Evolutionary conservation across 2,888 invertebrate species (phyloP).

Genomic region (Drosophila parthenogenetica): DNA sequence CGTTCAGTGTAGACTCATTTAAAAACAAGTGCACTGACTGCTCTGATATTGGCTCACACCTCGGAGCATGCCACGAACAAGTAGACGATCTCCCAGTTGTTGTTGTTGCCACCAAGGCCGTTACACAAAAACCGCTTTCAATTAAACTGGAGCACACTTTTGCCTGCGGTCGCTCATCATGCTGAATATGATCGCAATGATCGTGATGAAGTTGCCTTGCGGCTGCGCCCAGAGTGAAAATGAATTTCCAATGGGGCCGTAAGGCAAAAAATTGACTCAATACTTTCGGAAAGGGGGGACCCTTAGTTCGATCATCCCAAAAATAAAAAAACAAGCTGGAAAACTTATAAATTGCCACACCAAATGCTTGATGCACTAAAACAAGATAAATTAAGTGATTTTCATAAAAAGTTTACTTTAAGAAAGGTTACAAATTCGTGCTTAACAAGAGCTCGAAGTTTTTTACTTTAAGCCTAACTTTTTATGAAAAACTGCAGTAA

Average conservation of each 20-base stretch:
- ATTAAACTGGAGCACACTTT: conserved; percentile 83
- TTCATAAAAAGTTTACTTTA: too few relatives aligned
- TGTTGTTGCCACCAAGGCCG: conserved; percentile 64
- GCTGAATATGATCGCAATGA: conserved; percentile 27
- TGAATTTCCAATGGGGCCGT: conserved; percentile 68
- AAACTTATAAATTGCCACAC: not conserved
- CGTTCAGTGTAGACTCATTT: conserved; percentile 3
- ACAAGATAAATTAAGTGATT: too few relatives aligned
- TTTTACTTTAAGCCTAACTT: too few relatives aligned
- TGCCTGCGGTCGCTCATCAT: conserved; percentile 74
- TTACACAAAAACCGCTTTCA: conserved; percentile 80
- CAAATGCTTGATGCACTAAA: not conserved
- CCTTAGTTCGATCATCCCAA: conserved; percentile 46
- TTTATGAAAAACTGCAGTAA: too few relatives aligned
- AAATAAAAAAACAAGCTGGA: conserved; percentile 6
- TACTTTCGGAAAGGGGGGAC: conserved; percentile 3
- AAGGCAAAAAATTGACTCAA: conserved; percentile 36
- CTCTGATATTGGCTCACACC: conserved; percentile 28
- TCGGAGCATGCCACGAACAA: conserved; percentile 26
- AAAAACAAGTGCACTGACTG: conserved; percentile 34
- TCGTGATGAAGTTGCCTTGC: conserved; percentile 51
- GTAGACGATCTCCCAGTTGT: conserved; percentile 9
- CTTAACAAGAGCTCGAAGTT: too few relatives aligned
- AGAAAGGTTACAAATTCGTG: too few relatives aligned
- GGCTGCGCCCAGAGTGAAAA: conserved; percentile 78